phyloP scores from a whole-genome alignment of 2,113 vertebrate genomes.

The Eulacestoma nigropectus region DNA sequence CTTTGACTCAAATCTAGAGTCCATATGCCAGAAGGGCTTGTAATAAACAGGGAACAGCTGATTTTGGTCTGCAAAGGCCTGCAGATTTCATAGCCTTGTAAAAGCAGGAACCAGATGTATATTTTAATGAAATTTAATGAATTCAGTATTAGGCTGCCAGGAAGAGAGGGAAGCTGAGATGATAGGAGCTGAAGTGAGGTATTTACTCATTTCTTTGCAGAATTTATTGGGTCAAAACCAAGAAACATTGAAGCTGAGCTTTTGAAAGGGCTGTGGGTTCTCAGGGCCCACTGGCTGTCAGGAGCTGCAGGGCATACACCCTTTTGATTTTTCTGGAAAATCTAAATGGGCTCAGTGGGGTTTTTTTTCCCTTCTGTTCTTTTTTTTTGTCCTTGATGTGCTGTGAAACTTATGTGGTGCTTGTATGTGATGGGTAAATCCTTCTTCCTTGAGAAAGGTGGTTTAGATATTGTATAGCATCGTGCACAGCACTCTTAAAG shows the following conservation, averaged over 20 bases:
- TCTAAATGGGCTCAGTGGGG: background rate
- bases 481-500: fast-evolving
- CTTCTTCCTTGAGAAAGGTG: background rate
- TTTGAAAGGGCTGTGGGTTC: background rate
- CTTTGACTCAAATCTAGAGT: background rate
- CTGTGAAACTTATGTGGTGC: background rate
- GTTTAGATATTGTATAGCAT: background rate
- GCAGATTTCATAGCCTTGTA: conserved; percentile 16
- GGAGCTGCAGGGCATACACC: background rate
- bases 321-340: background rate
- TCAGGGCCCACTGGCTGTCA: background rate
- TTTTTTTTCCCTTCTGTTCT: background rate
- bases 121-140: conserved; percentile 52
- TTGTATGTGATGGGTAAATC: background rate
- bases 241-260: background rate
- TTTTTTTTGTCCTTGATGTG: background rate
- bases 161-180: conserved; percentile 3
- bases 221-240: background rate
- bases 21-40: fast-evolving
- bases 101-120: conserved; percentile 40
- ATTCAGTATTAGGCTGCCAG: conserved; percentile 22
- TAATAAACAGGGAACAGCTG: background rate
- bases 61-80: conserved; percentile 4
- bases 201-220: conserved; percentile 21
- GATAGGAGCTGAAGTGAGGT: conserved; percentile 14